Evolutionary conservation across 2,113 vertebrate species (phyloP).

Genomic region (western clawed frog (Xenopus tropicalis)): UCB_Xtro_10.0 CM004451.2:87316501-87317000

Average conservation of each 20-base stretch:
- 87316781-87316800: neutral
- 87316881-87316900: slow-evolving; percentile 1
- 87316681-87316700: neutral
- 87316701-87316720: neutral
- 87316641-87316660: slow-evolving; percentile 1
- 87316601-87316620: neutral
- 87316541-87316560: no score
- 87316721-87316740: neutral
- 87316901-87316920: slow-evolving; percentile 3
- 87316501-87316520: no score
- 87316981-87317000: no score
- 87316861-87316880: neutral
- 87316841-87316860: neutral
- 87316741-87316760: neutral
- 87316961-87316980: no score
- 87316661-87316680: neutral
- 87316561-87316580: neutral
- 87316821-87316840: slow-evolving; percentile 5
- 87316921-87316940: no score
- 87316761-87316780: neutral
- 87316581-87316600: no score
- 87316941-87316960: no score
- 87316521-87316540: no score
- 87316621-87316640: neutral
- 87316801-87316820: neutral